Evolutionary conservation across 2,888 invertebrate species (phyloP), one percentile per base, ranked within the genome.

Genomic region (Andrena praecox): DNA sequence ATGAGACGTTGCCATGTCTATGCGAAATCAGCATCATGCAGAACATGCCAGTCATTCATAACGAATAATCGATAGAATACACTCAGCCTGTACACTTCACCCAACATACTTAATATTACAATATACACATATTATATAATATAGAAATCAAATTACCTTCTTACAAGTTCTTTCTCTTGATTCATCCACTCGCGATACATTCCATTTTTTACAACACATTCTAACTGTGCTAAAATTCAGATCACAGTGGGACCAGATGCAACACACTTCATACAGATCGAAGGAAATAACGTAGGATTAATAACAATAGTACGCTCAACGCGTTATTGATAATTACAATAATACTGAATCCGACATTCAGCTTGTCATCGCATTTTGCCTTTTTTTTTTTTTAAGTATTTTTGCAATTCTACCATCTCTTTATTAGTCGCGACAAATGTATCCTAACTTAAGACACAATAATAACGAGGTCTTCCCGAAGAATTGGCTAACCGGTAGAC

Each of bases 11-110:
- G 20, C 56, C 27, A 73, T 70, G 74, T 83, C 80, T 84, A 87
- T 89, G 80, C 64, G 80, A 86, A 87, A 89, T 56, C 56, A 64
- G 33, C 63, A 73, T 84, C 82, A 71, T 77, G 68, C 80, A 76
- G 59, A 70, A 68, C 54, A 75, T 27, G 63, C 59, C 79, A 73
- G 42, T 84, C 77, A 80, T 48, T 66, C 84, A 24, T 10, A 66
- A 67, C 62, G 60, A 63, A 68, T 59, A 59, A 66, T 68, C 31
- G 2, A 56, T 27, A 63, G 29, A 48, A 20, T 10, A 56, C 67
- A 54, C 16, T 33, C 77, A 60, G n/a, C 48, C 66, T 50, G 27
- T 33, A 54, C 76, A 50, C 56, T 29, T 59, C 63, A 59, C 60
- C 54, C 50, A 70, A 33, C 29, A 24, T 31, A n/a, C 76, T 71